Evolutionary conservation across 2,113 vertebrate genomes (phyloP).

Genomic region (human (Homo sapiens)): DNA sequence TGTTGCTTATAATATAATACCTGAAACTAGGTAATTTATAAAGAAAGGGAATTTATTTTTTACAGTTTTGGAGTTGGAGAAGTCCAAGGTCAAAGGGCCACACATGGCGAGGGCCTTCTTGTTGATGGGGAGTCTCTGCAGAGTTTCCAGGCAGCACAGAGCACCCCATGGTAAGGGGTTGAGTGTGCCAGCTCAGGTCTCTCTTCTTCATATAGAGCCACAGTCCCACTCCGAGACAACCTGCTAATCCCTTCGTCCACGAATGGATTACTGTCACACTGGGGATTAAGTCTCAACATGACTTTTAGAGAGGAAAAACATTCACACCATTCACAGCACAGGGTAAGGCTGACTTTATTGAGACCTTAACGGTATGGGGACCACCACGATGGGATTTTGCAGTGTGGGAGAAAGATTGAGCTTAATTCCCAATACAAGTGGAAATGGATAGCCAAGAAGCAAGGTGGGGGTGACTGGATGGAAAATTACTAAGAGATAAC

Average conservation of each 20-base stretch:
- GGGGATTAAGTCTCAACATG: not conserved
- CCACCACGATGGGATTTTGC: no score
- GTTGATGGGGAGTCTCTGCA: not conserved
- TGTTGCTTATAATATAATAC: not conserved
- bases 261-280: not conserved
- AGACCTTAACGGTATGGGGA: not conserved
- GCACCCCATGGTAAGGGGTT: not conserved
- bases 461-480: not conserved
- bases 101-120: not conserved
- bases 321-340: not conserved
- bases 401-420: not conserved
- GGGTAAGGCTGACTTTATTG: not conserved
- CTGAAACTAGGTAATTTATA: not conserved
- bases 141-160: not conserved
- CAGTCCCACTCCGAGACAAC: not conserved
- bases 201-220: not conserved
- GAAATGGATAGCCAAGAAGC: not conserved
- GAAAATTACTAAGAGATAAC: not conserved
- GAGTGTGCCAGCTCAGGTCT: not conserved
- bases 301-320: not conserved
- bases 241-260: not conserved
- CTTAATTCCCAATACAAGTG: not conserved
- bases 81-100: not conserved
- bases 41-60: not conserved
- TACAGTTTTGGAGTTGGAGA: not conserved